These are phyloP conservation scores for Phataginus tetradactyla DNA, from an alignment of 2,797 vertebrate genomes.

Conservation along the genomic window DNA sequence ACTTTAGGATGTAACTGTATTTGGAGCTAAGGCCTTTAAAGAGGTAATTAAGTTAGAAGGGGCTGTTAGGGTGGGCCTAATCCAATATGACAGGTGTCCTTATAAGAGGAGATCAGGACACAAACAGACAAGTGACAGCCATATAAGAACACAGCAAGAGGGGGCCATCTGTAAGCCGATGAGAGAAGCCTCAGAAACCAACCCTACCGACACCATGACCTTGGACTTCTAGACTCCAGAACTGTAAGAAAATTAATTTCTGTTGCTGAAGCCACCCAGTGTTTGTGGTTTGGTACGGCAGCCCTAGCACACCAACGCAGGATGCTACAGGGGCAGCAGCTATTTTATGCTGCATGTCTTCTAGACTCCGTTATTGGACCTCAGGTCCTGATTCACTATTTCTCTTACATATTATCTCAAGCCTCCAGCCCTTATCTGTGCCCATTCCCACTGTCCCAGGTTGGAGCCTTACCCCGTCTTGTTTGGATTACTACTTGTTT, in stretches of 20 bases:
- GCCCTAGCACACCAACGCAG: background rate
- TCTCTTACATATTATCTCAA: background rate
- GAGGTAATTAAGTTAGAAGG: background rate
- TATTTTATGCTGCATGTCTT: background rate
- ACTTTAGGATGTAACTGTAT: background rate
- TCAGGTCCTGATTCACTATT: background rate
- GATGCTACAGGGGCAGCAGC: background rate
- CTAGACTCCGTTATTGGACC: background rate
- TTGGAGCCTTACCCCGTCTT: background rate
- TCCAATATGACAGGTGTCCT: background rate
- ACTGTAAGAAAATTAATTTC: background rate
- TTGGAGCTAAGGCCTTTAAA: background rate
- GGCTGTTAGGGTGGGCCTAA: background rate
- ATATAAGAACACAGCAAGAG: background rate
- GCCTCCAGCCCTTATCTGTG: background rate
- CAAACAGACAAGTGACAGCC: background rate
- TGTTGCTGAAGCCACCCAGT: background rate
- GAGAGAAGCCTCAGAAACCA: background rate
- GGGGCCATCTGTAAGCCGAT: background rate
- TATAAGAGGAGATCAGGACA: background rate
- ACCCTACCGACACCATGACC: background rate
- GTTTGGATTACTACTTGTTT: background rate
- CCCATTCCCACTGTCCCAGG: background rate
- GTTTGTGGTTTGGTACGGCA: too few species aligned
- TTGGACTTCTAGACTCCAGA: background rate